Evolutionary conservation across 2,888 invertebrate species (phyloP), one percentile per base, ranked within the genome.

Genomic region (Furcula furcula): DNA sequence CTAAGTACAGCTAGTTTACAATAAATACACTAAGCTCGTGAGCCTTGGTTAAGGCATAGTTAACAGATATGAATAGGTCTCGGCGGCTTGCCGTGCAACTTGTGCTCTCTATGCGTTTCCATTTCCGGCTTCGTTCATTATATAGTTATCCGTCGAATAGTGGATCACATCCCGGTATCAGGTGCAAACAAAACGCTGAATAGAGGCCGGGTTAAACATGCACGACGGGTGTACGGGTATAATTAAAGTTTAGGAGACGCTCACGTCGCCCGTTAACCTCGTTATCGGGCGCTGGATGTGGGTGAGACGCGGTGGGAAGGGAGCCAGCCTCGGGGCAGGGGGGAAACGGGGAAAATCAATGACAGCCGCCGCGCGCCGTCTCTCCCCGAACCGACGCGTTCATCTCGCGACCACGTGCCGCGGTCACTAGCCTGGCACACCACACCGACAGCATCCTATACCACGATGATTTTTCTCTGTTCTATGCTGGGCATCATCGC

Each of bases 211-310:
- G 82, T 85, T 86, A 84, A 88, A 86, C 87, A 88, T 88, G 85
- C 83, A 85, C 81, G 80, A 78, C 80, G 82, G 82, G 76, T 85
- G 85, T 86, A 88, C 83, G 79, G 81, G 85, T 85, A 85, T 88
- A 87, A 88, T 87, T 88, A 88, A 87, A 88, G 87, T 88, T 88
- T 88, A 87, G 86, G 86, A 87, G 85, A 87, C 85, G 85, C 87
- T 86, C 87, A 86, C 87, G 88, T 87, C 86, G 88, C 88, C 86
- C 86, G 87, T 88, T 88, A 88, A 88, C 88, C 88, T 88, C 87
- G 88, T 88, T 88, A 88, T 88, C 87, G 86, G 86, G 86, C 84
- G 86, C 82, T 86, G 82, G 86, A 86, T 86, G 86, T 86, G 87
- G 87, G 87, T 86, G 86, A 86, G 86, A 86, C 86, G 86, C 80